Base-by-base conservation (phyloP, 1,140 invertebrate genomes). In the Tribolium madens region DNA sequence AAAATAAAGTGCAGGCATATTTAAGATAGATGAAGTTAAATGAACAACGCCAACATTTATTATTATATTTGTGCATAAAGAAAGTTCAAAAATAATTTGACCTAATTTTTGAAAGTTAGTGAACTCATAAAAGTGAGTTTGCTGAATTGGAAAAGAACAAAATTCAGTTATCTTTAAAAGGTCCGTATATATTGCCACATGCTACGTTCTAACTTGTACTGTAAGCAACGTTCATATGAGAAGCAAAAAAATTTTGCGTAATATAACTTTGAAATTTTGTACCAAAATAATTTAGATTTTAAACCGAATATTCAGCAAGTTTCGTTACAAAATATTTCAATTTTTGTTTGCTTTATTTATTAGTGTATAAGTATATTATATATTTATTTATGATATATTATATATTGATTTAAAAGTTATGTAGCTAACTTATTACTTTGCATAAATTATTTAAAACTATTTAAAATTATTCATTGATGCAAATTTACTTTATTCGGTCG, bases 391-490 rank as follows among this genome's bases (percentile, higher is more conserved):
- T n/a, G n/a, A n/a, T n/a, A n/a, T n/a, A n/a, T n/a, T n/a, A n/a
- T n/a, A n/a, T n/a, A n/a, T n/a, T n/a, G n/a, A n/a, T 10, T 42
- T 42, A 42, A 42, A 42, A 42, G n/a, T n/a, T 9, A 42, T 42
- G 36, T n/a, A 10, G 9, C 36, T n/a, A 10, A 42, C 36, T n/a
- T 42, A 2, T 50, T 50, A 50, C 48, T 17, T 17, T 50, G 13
- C 0, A 13, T 50, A 50, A 50, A 50, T 4, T 50, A 50, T 50
- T 50, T 13, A 50, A 57, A 57, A 21, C 14, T 57, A 57, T 57
- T 57, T 57, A 57, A 57, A 57, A 57, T 57, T 57, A 57, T 57
- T 57, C 52, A 57, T 57, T 57, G 52, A 57, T 57, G 52, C 52
- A 57, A 57, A 57, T 57, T 57, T 57, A 10, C 15, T 18, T 57